phyloP scores from a whole-genome alignment of 2,888 invertebrate species.

The Papilio demoleus region DNA sequence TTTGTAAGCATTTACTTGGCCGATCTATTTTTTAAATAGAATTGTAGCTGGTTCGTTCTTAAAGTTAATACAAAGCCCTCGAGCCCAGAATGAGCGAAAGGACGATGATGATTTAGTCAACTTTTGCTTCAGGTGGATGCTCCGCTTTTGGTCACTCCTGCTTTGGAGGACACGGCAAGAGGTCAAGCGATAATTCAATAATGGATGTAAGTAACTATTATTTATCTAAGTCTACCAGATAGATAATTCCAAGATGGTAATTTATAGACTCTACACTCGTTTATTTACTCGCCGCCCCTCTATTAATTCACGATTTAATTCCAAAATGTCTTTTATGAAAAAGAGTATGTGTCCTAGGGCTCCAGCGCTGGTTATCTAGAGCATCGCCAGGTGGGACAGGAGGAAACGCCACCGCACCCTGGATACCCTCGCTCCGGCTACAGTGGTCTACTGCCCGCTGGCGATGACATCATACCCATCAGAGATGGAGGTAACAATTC shows the following conservation, averaged over 20 bases:
- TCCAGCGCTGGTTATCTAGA: slow-evolving; percentile 58
- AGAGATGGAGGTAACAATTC: slow-evolving; percentile 73
- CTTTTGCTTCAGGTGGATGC: slow-evolving; percentile 84
- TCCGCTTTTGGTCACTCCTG: slow-evolving; percentile 89
- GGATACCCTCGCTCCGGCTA: slow-evolving; percentile 70
- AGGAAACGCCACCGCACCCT: slow-evolving; percentile 75
- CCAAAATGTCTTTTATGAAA: not conserved
- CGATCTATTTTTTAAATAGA: no score
- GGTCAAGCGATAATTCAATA: slow-evolving; percentile 75
- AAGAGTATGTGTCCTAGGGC: slow-evolving; percentile 35
- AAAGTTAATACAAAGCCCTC: no score
- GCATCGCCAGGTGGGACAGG: slow-evolving; percentile 69
- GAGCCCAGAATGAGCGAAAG: no score
- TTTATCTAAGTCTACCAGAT: no score
- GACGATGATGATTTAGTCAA: no score
- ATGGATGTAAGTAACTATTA: slow-evolving; percentile 62
- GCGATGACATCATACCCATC: slow-evolving; percentile 77
- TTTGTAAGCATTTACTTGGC: not conserved
- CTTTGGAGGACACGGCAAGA: slow-evolving; percentile 89
- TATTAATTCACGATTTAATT: not conserved
- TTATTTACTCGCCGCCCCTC: no score
- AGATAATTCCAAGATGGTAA: no score
- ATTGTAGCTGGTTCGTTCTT: no score
- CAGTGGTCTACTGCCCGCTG: slow-evolving; percentile 61
- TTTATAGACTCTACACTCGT: no score